phyloP scores from a whole-genome alignment of 2,113 vertebrate genomes.

The Hippopotamus amphibius region DNA sequence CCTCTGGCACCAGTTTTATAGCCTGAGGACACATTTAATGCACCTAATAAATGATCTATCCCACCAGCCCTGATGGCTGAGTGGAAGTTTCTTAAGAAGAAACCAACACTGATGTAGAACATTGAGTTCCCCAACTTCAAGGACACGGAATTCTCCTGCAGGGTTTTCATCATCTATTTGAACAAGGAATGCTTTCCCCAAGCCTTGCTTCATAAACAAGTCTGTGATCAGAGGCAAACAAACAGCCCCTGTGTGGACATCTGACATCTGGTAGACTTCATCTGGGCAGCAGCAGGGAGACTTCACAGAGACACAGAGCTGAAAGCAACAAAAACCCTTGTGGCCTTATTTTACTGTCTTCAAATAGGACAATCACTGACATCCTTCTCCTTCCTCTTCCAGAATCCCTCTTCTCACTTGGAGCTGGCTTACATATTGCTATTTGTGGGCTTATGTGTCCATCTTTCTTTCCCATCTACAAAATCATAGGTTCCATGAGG shows the following conservation, averaged over 20 bases:
- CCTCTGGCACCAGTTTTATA: slow-evolving; percentile 15
- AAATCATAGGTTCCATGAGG: not conserved
- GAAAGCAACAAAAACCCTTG: not conserved
- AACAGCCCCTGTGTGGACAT: slow-evolving; percentile 22
- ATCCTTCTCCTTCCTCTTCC: not conserved
- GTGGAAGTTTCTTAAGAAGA: not conserved
- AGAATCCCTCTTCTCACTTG: not conserved
- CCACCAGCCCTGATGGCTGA: not conserved
- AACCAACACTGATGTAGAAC: not conserved
- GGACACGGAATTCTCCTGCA: slow-evolving; percentile 39
- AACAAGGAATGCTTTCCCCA: slow-evolving; percentile 47
- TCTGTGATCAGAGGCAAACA: slow-evolving; percentile 66
- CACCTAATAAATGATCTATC: not conserved
- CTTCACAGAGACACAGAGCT: not conserved
- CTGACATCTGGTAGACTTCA: slow-evolving; percentile 48
- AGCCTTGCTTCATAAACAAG: slow-evolving; percentile 61
- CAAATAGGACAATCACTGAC: not conserved
- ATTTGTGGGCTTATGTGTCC: not conserved
- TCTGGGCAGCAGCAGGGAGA: not conserved
- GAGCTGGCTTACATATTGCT: not conserved
- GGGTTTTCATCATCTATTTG: slow-evolving; percentile 47
- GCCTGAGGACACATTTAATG: slow-evolving; percentile 30
- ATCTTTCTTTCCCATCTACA: not conserved
- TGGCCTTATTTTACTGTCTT: not conserved
- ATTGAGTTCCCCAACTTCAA: not conserved